Percentiles rank a stretch among this genome's conserved stretches.
Conservation (phyloP, 2,113 vertebrate species). For the Lampris incognitus region DNA sequence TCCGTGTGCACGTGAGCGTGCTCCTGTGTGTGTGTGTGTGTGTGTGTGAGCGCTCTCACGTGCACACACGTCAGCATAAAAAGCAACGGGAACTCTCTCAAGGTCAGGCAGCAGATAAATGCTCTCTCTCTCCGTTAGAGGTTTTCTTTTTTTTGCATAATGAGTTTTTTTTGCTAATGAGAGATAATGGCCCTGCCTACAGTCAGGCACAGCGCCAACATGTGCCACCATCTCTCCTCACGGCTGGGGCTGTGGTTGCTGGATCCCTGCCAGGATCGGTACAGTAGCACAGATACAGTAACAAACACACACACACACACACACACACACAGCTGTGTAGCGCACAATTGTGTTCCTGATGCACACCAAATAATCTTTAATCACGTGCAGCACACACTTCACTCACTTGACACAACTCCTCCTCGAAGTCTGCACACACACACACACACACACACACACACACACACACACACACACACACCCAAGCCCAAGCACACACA, state of each 20-base stretch:
- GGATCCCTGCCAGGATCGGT: constrained; percentile 74
- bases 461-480: constrained; percentile 9
- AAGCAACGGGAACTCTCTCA: constrained; percentile 77
- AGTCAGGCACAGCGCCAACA: constrained; percentile 73
- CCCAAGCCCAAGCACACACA: constrained; percentile 18
- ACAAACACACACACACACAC: constrained; percentile 37
- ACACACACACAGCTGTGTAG: not conserved
- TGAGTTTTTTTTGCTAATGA: constrained; percentile 80
- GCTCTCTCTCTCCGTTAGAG: constrained; percentile 66
- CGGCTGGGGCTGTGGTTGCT: constrained; percentile 72
- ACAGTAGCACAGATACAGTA: constrained; percentile 73
- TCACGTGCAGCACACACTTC: not conserved
- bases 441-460: not conserved
- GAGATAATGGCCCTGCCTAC: constrained; percentile 83
- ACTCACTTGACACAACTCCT: not conserved
- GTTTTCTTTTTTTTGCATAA: constrained; percentile 71
- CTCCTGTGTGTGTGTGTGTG: constrained; percentile 31
- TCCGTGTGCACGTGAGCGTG: constrained; percentile 8
- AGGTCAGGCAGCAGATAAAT: constrained; percentile 79
- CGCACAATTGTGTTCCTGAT: constrained; percentile 1
- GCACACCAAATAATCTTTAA: constrained; percentile 38
- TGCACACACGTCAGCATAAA: constrained; percentile 37
- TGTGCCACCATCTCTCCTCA: constrained; percentile 71
- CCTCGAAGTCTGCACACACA: not conserved
- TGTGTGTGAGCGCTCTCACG: constrained; percentile 2